These are phyloP conservation scores for Phyllostomus hastatus DNA, from an alignment of 2,113 vertebrate genomes.

Conservation along the genomic window DNA sequence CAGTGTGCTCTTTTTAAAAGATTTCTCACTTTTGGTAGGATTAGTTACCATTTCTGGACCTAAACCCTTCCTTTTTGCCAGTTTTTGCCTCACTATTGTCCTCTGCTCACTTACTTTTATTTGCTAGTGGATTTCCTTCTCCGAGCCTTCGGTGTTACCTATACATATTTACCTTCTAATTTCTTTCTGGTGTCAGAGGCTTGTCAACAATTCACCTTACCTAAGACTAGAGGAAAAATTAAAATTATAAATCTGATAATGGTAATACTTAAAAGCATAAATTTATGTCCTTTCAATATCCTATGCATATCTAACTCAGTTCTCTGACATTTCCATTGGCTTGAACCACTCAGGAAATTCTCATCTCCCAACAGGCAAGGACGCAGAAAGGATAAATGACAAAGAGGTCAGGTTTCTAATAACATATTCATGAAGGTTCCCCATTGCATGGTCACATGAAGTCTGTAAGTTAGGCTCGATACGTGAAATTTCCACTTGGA, in stretches of 20 bases:
- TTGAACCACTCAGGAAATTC: conserved; percentile 26
- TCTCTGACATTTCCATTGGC: conserved; percentile 16
- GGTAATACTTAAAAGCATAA: background rate
- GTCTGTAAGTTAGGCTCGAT: background rate
- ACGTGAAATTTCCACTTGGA: background rate
- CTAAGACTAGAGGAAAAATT: conserved; percentile 23
- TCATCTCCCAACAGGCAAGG: conserved; percentile 39
- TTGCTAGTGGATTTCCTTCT: conserved; percentile 34
- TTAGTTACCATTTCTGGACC: background rate
- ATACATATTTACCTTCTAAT: background rate
- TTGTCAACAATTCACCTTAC: conserved; percentile 14
- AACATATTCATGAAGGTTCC: conserved; percentile 29
- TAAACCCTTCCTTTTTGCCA: background rate
- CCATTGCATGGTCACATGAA: background rate
- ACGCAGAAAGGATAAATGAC: conserved; percentile 18
- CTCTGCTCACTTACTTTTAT: conserved; percentile 45
- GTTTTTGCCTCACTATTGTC: background rate
- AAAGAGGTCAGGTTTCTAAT: conserved; percentile 11
- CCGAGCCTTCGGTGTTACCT: conserved; percentile 8
- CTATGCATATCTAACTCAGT: background rate
- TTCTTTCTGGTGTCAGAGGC: conserved; percentile 9
- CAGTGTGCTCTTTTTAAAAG: background rate
- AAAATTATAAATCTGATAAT: conserved; percentile 58
- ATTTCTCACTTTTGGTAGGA: background rate
- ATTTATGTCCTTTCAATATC: conserved; percentile 35